Evolutionary conservation across 2,888 invertebrate species (phyloP).

Genomic region (Eubasilissa splendida): DNA sequence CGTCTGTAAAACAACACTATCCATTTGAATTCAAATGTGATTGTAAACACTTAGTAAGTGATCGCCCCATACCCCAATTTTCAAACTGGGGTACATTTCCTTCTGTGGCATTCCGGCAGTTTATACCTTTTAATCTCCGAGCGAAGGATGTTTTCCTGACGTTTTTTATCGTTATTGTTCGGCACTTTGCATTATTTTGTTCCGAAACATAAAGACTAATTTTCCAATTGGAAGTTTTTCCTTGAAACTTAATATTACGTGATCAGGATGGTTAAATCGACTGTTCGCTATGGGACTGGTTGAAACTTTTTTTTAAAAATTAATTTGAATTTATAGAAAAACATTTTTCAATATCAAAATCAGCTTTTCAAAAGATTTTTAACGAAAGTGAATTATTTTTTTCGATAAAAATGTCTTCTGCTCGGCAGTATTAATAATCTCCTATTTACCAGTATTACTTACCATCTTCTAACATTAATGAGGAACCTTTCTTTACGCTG

Average conservation of each 20-base stretch:
- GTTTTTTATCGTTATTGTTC: slow-evolving; percentile 58
- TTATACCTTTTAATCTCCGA: slow-evolving; percentile 58
- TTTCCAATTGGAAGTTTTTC: slow-evolving; percentile 51
- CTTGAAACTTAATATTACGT: slow-evolving; percentile 51
- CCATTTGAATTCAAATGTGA: slow-evolving; percentile 27
- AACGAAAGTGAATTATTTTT: no score
- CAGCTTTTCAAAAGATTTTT: no score
- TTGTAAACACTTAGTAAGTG: slow-evolving; percentile 33
- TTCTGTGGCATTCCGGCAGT: slow-evolving; percentile 53
- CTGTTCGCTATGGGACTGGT: background rate
- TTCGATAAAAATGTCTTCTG: no score
- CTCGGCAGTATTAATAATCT: no score
- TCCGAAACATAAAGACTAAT: slow-evolving; percentile 54
- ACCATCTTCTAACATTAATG: no score
- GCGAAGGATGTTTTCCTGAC: slow-evolving; percentile 54
- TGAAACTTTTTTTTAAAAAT: no score
- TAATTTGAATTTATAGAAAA: no score
- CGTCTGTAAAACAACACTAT: slow-evolving; percentile 7
- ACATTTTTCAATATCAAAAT: no score
- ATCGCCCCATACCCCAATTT: slow-evolving; percentile 11
- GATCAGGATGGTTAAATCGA: slow-evolving; percentile 43
- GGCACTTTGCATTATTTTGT: slow-evolving; percentile 56
- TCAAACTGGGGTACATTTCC: slow-evolving; percentile 44
- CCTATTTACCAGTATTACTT: no score
- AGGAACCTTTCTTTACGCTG: no score